Base-by-base conservation (phyloP, 2,888 invertebrate genomes). In the Gasteruption jaculator region DNA sequence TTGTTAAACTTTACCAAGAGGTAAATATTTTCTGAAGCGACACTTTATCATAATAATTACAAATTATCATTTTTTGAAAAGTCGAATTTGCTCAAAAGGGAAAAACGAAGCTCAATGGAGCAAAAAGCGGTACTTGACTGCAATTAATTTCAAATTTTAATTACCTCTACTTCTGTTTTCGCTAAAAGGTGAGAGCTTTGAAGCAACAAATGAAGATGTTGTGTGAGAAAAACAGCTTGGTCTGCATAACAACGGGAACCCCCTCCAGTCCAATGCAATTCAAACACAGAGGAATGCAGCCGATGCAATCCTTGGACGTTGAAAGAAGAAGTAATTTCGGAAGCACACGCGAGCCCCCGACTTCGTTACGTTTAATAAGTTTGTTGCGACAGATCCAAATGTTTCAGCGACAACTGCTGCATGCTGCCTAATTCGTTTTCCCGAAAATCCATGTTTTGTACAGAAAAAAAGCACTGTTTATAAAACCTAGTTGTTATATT, bases 321-420 rank as follows among this genome's bases (percentile, higher is more conserved):
- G 37, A 31, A 36, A 38, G 33, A 40, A 30, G 43, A 36, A 48
- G 19, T 26, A 30, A 26, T 7, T 16, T 14, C 7, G 19, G 26
- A 3, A 40, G 32, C 7, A 35, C 30, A 5, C 54, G 53, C 33
- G 54, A 58, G 21, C 56, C 58, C 4, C 54, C 62, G 11, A 54
- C 63, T 12, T 54, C 61, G 8, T 51, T 63, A 10, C 52, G 54
- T 21, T 41, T 66, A n/a, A 48, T 60, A 3, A 59, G 58, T 5
- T 52, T 68, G 8, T 49, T 68, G 15, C 54, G 65, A 7, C 64
- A 65, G 46, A 66, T 68, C 30, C 68, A 68, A 49, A 57, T 54
- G n/a, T 65, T 64, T 39, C 66, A 68, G 20, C 61, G 61, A 19
- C 64, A 66, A 43, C 47, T 62, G 21, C 41, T 42, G 32, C 43